Base-by-base conservation (phyloP, 1,140 invertebrate genomes). In the Probaryconus sp. region DNA sequence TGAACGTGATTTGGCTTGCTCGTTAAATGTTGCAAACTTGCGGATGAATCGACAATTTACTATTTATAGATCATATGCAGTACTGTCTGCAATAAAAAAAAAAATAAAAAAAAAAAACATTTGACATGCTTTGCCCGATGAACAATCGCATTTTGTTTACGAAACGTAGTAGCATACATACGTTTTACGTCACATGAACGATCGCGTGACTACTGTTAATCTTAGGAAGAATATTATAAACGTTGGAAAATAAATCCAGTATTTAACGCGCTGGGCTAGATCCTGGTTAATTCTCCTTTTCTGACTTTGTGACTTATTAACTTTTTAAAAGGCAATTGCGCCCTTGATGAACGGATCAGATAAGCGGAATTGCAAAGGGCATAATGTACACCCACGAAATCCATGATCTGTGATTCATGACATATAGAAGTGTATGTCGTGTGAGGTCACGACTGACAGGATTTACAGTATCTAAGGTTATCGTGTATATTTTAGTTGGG, bases 111-210 rank as follows among this genome's bases (percentile, higher is more conserved):
- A 30, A 26, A 35, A 43, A 64, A 42, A 43, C 51, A 33, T 38
- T 28, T 9, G 38, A 48, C 40, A 61, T 9, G 35, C 58, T 10
- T 61, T 61, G 45, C 30, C 18, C 28, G 37, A 42, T 63, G 37
- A 47, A 45, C 28, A 48, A 10, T 14, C 60, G 40, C 24, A 48
- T 53, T 64, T 64, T 64, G 60, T 64, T 64, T 64, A 64, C 48
- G 28, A 48, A 64, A 63, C 37, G 45, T 26, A 47, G 16, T 31
- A 11, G 14, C 33, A 28, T 30, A 10, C 33, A 28, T 30, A 13
- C 51, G 26, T 20, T 48, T 11, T 31, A 26, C 45, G 45, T 63
- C 58, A 63, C 37, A 50, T 42, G 45, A 21, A 55, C 48, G 16
- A 45, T 55, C 50, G 50, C 61, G 61, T 55, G 61, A 65, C 31